phyloP scores from a whole-genome alignment of 2,113 vertebrate species.

The Oreochromis spilurus region DNA sequence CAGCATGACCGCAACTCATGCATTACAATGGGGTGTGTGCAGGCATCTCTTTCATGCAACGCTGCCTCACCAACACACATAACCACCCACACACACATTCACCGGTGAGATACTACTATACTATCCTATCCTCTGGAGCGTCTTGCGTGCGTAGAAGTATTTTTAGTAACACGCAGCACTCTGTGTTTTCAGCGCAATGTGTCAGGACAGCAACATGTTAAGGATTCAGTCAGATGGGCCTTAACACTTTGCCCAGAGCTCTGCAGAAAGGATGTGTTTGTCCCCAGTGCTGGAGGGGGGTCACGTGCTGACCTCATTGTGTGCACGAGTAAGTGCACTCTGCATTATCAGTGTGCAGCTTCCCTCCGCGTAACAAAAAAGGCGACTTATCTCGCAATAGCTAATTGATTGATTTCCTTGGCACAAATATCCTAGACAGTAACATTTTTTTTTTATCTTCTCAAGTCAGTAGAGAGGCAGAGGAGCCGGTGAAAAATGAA shows the following conservation, averaged over 20 bases:
- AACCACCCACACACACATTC: background rate
- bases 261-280: slow-evolving; percentile 62
- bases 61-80: background rate
- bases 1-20: slow-evolving; percentile 18
- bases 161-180: slow-evolving; percentile 43
- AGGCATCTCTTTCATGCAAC: slow-evolving; percentile 1
- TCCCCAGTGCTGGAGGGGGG: slow-evolving; percentile 47
- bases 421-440: slow-evolving; percentile 36
- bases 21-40: slow-evolving; percentile 31
- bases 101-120: background rate
- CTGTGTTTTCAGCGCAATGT: slow-evolving; percentile 21
- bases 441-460: background rate
- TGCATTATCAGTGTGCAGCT: slow-evolving; percentile 20
- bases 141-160: slow-evolving; percentile 38
- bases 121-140: slow-evolving; percentile 18
- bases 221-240: slow-evolving; percentile 62
- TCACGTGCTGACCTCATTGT: slow-evolving; percentile 79
- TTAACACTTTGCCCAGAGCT: slow-evolving; percentile 40
- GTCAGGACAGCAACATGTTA: slow-evolving; percentile 51
- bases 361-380: slow-evolving; percentile 19
- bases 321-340: slow-evolving; percentile 67
- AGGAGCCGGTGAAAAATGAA: slow-evolving; percentile 27
- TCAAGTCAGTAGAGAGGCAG: slow-evolving; percentile 4
- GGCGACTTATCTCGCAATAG: slow-evolving; percentile 38
- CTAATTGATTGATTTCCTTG: slow-evolving; percentile 65